Evolutionary conservation across 2,113 vertebrate genomes (phyloP).

Genomic region (Motacilla alba): DNA sequence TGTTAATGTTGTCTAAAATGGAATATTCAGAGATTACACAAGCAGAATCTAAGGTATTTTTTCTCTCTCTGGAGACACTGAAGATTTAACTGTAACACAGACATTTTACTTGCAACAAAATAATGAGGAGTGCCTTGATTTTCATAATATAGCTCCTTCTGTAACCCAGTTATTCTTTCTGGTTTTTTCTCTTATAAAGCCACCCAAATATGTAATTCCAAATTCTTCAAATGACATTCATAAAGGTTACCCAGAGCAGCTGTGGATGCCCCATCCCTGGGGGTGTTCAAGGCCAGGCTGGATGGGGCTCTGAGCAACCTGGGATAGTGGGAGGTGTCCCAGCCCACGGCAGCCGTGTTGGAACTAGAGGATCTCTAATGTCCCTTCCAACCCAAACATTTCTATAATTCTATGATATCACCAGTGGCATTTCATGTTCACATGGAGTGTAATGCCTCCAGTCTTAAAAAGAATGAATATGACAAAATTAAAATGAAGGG

Average conservation of each 20-base stretch:
- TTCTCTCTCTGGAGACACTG: not conserved
- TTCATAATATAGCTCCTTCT: not conserved
- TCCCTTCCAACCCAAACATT: not conserved
- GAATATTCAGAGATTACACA: not conserved
- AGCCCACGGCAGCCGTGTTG: not conserved
- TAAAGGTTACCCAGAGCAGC: not conserved
- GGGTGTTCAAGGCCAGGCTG: not conserved
- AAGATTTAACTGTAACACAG: not conserved
- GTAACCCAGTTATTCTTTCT: not conserved
- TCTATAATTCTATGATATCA: not conserved
- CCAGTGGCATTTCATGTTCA: not conserved
- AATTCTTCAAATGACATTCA: not conserved
- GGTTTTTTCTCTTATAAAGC: not conserved
- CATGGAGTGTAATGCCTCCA: not conserved
- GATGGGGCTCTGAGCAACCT: rapidly evolving
- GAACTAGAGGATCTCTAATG: not conserved
- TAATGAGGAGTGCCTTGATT: not conserved
- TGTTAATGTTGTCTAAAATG: not conserved
- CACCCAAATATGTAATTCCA: not conserved
- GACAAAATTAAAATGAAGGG: not conserved
- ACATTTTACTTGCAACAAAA: not conserved
- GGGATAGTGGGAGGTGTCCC: not conserved
- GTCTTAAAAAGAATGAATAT: not conserved
- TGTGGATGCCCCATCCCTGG: not conserved
- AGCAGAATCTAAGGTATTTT: not conserved